Percentiles rank a stretch among this genome's conserved stretches.
phyloP scores from a whole-genome alignment of 1,140 invertebrate genomes.

The Hycleus phaleratus region DNA sequence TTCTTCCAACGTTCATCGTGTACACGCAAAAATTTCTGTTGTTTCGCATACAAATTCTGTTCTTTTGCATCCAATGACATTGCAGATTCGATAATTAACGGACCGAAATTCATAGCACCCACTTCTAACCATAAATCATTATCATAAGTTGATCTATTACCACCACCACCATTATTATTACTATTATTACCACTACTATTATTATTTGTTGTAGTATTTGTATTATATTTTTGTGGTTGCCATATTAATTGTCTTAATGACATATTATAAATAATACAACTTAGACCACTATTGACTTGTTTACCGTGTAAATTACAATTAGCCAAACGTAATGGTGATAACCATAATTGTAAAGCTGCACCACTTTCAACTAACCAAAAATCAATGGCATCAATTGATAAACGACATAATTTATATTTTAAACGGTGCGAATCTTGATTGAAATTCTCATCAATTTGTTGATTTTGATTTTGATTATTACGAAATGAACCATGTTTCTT shows the following conservation, averaged over 20 bases:
- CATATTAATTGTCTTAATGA: constrained; percentile 62
- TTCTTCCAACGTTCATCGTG: constrained; percentile 85
- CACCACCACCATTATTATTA: constrained; percentile 30
- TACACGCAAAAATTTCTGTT: constrained; percentile 74
- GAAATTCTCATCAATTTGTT: constrained; percentile 16
- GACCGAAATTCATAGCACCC: constrained; percentile 81
- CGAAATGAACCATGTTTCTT: not conserved
- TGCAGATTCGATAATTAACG: constrained; percentile 87
- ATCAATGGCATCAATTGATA: constrained; percentile 86
- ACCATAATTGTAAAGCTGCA: constrained; percentile 79
- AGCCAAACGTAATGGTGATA: constrained; percentile 78
- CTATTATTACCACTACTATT: constrained; percentile 34
- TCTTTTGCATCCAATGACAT: constrained; percentile 68
- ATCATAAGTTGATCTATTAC: constrained; percentile 34
- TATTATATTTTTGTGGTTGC: constrained; percentile 39
- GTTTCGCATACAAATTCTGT: constrained; percentile 66
- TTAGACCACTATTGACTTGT: constrained; percentile 82
- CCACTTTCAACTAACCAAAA: constrained; percentile 85
- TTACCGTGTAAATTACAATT: constrained; percentile 92
- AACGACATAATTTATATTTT: constrained; percentile 89
- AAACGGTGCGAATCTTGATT: constrained; percentile 46
- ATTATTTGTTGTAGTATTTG: constrained; percentile 12
- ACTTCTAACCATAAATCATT: constrained; percentile 87
- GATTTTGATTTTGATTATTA: constrained; percentile 7
- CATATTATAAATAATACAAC: constrained; percentile 76